Evolutionary conservation across 2,888 invertebrate genomes (phyloP).

Genomic region (Agrochola macilenta): DNA sequence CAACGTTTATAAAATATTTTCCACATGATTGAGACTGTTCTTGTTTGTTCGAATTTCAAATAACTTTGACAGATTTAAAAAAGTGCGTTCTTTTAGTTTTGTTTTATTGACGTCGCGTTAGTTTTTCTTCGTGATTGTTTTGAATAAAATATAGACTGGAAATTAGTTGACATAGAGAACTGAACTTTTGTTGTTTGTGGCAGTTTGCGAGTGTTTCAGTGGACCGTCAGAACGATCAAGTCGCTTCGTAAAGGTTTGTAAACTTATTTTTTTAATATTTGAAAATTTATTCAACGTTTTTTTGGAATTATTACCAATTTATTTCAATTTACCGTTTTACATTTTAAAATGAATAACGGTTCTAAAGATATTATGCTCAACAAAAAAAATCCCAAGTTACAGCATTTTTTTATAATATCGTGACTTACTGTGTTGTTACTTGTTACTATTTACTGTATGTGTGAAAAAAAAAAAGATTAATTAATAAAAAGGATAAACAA

Average conservation of each 20-base stretch:
- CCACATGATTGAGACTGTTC: not conserved
- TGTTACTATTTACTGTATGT: not conserved
- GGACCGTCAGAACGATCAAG: constrained; percentile 46
- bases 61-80: constrained; percentile 25
- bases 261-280: constrained; percentile 11
- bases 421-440: no score
- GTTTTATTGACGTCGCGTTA: constrained; percentile 2
- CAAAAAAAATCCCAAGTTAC: no score
- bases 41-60: constrained; percentile 35
- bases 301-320: not conserved
- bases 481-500: not conserved
- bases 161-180: constrained; percentile 35
- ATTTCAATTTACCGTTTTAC: not conserved
- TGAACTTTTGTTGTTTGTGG: constrained; percentile 58
- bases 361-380: not conserved
- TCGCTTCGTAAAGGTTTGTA: constrained; percentile 64
- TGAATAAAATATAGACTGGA: constrained; percentile 30
- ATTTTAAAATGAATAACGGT: not conserved
- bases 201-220: constrained; percentile 56
- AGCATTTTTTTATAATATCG: not conserved
- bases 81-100: constrained; percentile 38
- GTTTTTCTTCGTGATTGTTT: constrained; percentile 30
- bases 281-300: not conserved
- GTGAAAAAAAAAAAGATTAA: no score
- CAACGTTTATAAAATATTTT: not conserved